These are phyloP conservation scores for Drosophila basisetae DNA, from an alignment of 2,888 invertebrate genomes.

Conservation along the genomic window DNA sequence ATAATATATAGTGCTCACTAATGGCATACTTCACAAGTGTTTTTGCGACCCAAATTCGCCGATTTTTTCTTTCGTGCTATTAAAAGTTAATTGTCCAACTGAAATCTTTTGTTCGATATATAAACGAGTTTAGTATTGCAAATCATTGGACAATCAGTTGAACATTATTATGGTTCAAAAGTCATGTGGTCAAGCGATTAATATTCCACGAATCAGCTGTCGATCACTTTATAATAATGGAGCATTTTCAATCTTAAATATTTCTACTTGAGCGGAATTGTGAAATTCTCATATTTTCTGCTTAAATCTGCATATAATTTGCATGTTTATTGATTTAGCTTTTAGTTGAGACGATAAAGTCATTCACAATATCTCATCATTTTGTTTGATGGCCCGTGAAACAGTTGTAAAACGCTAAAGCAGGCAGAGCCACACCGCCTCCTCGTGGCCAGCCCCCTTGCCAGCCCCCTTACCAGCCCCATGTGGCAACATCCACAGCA, in stretches of 20 bases:
- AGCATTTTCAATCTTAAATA: not conserved
- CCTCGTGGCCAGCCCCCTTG: slow-evolving; percentile 6
- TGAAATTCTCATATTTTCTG: not conserved
- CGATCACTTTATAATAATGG: not conserved
- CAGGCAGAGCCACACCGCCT: slow-evolving; percentile 14
- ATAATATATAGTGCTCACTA: slow-evolving; percentile 12
- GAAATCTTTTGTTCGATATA: slow-evolving; percentile 12
- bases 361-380: not conserved
- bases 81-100: slow-evolving; percentile 25
- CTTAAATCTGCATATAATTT: slow-evolving; percentile 13
- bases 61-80: slow-evolving; percentile 8
- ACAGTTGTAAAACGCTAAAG: slow-evolving; percentile 44
- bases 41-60: slow-evolving; percentile 43
- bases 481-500: slow-evolving; percentile 28
- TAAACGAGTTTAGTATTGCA: slow-evolving; percentile 24
- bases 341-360: slow-evolving; percentile 7
- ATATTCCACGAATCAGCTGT: not conserved
- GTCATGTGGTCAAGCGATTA: slow-evolving; percentile 4
- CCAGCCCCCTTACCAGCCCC: not conserved
- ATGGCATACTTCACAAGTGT: slow-evolving; percentile 42
- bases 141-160: slow-evolving; percentile 23
- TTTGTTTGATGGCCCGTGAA: slow-evolving; percentile 57
- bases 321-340: slow-evolving; percentile 10
- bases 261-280: not conserved
- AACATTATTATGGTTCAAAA: slow-evolving; percentile 8